phyloP scores from a whole-genome alignment of 2,888 invertebrate genomes.

The Acanthacorydalis orientalis region DNA sequence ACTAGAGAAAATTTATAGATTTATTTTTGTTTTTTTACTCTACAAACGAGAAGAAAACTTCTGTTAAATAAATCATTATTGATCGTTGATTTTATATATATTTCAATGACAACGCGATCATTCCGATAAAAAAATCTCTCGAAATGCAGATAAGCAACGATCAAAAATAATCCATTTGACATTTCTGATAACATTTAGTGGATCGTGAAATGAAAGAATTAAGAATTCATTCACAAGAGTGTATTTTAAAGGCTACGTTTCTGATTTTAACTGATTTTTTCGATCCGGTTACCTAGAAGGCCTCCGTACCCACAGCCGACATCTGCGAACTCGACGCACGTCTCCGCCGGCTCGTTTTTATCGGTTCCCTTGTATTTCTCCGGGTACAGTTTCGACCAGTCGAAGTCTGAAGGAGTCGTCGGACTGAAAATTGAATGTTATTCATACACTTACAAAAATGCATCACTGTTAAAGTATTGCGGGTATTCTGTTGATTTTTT shows the following conservation, averaged over 20 bases:
- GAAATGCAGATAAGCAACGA: too few relatives aligned
- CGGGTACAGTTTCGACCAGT: conserved; percentile 74
- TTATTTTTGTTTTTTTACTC: neutral
- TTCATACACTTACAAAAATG: too few relatives aligned
- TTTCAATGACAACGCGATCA: neutral
- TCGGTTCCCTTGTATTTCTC: conserved; percentile 22
- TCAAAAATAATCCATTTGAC: too few relatives aligned
- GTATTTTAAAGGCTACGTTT: too few relatives aligned
- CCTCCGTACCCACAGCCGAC: conserved; percentile 99
- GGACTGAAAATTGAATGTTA: conserved; percentile 44
- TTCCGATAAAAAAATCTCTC: too few relatives aligned
- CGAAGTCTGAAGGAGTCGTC: conserved; percentile 58
- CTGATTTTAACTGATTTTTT: neutral
- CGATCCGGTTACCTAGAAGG: conserved; percentile 43
- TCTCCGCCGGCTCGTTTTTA: conserved; percentile 14
- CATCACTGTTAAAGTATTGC: too few relatives aligned
- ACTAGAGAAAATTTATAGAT: conserved; percentile 33
- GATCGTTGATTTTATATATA: neutral
- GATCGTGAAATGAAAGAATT: too few relatives aligned
- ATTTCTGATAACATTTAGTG: too few relatives aligned
- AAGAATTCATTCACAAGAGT: too few relatives aligned
- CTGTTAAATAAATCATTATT: neutral
- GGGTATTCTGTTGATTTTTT: too few relatives aligned
- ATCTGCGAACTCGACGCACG: conserved; percentile 76
- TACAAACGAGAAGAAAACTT: neutral